Evolutionary conservation across 2,113 vertebrate species (phyloP), one percentile per base, ranked within the genome.

Genomic region (Sardina pilchardus): DNA sequence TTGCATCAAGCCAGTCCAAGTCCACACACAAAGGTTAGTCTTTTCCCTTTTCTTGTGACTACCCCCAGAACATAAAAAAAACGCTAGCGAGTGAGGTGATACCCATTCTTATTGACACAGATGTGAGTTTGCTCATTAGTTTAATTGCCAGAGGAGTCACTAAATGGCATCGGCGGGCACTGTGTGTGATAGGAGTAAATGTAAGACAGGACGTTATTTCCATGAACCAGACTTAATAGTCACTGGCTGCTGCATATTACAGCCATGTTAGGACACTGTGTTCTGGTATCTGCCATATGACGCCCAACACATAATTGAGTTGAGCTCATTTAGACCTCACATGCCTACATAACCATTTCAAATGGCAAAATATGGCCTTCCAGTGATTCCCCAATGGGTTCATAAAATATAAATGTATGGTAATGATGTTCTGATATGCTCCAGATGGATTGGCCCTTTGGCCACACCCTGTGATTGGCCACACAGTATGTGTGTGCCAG

Each of bases 1-100:
- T 97, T 87, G 95, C 95, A 83, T 91, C 96, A 78, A 96, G 89
- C 87, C 97, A 97, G 91, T 95, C 97, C 0, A 97, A 96, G 92
- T 91, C 96, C 67, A 93, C 95, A 81, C 89, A 59, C 0, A 97
- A 97, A 97, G 98, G 98, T 98, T 95, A 87, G 86, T 0, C 63
- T 10, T 34, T 36, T 12, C 14, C 30, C 6, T 30, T 59, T 81
- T 44, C 30, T 6, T 78, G 30, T 16, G 34, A 78, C 71, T 14
- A 14, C 71, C 34, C n/a, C 59, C n/a, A 78, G 9, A 78, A 78
- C 71, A 78, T 14, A 67, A 0, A 67, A 67, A 1, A 26, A 26
- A 67, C 7, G 30, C 63, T 8, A 26, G 30, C 10, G 53, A 56
- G 53, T 24, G 53, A 24, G 19, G 4, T 6, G 21, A 47, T 9